These are phyloP conservation scores for Puffinus mauretanicus DNA, from an alignment of 2,113 vertebrate genomes.

Conservation along the genomic window DNA sequence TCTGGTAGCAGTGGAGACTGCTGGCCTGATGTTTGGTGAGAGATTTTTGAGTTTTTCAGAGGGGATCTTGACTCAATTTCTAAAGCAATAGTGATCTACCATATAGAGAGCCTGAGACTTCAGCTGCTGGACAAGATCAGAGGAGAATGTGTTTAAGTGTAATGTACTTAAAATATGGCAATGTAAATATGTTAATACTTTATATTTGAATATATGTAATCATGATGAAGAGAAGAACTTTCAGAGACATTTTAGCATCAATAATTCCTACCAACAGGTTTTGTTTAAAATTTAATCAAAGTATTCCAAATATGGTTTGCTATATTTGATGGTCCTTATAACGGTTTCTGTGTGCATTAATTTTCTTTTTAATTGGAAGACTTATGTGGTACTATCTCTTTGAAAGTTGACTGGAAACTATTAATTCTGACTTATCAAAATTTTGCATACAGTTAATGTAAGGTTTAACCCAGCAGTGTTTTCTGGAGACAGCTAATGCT, in stretches of 20 bases:
- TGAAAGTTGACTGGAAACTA: conserved; percentile 45
- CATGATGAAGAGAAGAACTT: not conserved
- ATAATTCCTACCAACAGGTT: conserved; percentile 8
- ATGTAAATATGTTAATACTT: conserved; percentile 20
- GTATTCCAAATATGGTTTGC: conserved; percentile 11
- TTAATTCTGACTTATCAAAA: conserved; percentile 33
- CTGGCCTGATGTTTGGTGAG: not conserved
- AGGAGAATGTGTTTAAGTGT: not conserved
- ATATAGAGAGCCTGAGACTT: not conserved
- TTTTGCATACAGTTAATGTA: not conserved
- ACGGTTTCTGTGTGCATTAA: conserved; percentile 33
- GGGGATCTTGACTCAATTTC: not conserved
- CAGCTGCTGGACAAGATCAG: not conserved
- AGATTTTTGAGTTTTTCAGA: not conserved
- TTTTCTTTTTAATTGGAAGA: conserved; percentile 47
- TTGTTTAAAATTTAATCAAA: conserved; percentile 45
- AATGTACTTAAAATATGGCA: not conserved
- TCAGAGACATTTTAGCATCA: not conserved
- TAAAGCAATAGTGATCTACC: not conserved
- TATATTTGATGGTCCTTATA: conserved; percentile 41
- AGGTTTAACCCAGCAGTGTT: not conserved
- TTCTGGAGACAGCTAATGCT: not conserved
- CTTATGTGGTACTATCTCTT: conserved; percentile 5
- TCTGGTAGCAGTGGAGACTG: not conserved
- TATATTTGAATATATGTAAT: not conserved